phyloP scores from a whole-genome alignment of 2,888 invertebrate genomes.

The Euplexia lucipara region DNA sequence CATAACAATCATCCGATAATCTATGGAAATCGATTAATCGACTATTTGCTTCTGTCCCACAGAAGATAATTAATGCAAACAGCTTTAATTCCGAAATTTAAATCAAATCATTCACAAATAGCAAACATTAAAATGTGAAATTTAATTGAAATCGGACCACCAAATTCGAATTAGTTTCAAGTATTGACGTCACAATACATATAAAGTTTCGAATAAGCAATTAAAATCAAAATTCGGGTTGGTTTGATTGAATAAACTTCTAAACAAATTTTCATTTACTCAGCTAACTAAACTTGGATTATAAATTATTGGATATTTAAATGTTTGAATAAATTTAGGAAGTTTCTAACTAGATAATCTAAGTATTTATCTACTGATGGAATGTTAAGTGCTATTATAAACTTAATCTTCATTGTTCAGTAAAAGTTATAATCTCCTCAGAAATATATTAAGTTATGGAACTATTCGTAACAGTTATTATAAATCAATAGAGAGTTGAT shows the following conservation, averaged over 20 bases:
- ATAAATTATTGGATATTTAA: slow-evolving; percentile 69
- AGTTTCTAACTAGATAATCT: slow-evolving; percentile 61
- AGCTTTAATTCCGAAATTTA: slow-evolving; percentile 15
- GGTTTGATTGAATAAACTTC: slow-evolving; percentile 73
- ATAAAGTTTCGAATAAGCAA: slow-evolving; percentile 71
- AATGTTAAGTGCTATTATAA: slow-evolving; percentile 31
- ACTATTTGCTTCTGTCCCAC: slow-evolving; percentile 3
- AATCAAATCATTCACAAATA: slow-evolving; percentile 32
- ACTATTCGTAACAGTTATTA: slow-evolving; percentile 21
- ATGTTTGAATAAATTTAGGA: slow-evolving; percentile 72
- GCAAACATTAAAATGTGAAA: slow-evolving; percentile 45
- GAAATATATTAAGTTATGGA: slow-evolving; percentile 20
- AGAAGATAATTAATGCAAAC: slow-evolving; percentile 30
- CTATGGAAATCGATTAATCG: slow-evolving; percentile 14
- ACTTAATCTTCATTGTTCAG: slow-evolving; percentile 40
- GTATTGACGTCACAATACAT: slow-evolving; percentile 57
- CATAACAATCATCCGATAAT: slow-evolving; percentile 3
- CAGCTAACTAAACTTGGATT: slow-evolving; percentile 66
- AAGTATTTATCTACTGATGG: slow-evolving; percentile 48
- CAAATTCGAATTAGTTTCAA: slow-evolving; percentile 64
- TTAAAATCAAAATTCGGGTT: slow-evolving; percentile 70
- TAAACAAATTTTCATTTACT: slow-evolving; percentile 76
- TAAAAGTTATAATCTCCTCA: slow-evolving; percentile 23
- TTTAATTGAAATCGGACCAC: slow-evolving; percentile 60
- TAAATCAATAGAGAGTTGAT: slow-evolving; percentile 8